These are phyloP conservation scores for Theonella swinhoei DNA, from an alignment of 37 sponge, comb jelly and placozoan species.

Conservation along the genomic window DNA sequence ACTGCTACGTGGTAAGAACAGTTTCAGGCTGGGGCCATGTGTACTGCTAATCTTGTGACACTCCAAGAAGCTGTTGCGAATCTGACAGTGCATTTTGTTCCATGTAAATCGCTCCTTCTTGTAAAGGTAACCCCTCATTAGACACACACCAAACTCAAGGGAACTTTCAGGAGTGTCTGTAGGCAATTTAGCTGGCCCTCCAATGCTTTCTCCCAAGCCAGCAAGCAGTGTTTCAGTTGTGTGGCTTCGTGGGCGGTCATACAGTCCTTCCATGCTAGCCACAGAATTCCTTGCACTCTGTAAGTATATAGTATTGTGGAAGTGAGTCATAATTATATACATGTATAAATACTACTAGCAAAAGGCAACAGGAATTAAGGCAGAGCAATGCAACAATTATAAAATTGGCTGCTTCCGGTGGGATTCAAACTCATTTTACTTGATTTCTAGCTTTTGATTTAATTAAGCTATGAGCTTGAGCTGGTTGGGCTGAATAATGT, in stretches of 20 bases:
- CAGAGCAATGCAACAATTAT: too few species aligned
- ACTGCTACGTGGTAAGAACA: conserved; percentile 60
- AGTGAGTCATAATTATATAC: too few species aligned
- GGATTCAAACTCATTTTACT: too few species aligned
- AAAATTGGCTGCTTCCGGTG: too few species aligned
- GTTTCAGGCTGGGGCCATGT: conserved; percentile 31
- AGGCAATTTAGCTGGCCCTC: background rate
- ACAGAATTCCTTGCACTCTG: conserved; percentile 33
- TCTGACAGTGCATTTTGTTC: conserved; percentile 56
- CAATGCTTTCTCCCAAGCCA: background rate
- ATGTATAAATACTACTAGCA: too few species aligned
- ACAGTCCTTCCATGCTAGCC: background rate
- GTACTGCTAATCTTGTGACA: conserved; percentile 40
- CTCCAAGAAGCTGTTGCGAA: conserved; percentile 69
- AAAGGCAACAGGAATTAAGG: too few species aligned
- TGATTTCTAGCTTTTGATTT: too few species aligned
- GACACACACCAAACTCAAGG: conserved; percentile 46
- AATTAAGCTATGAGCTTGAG: too few species aligned
- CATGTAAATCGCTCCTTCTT: conserved; percentile 62
- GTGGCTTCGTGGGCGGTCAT: conserved; percentile 12
- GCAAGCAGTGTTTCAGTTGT: background rate
- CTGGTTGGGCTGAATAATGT: too few species aligned
- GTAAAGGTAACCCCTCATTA: conserved; percentile 38
- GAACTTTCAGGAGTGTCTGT: background rate
- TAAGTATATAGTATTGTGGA: too few species aligned